These are phyloP conservation scores for Drosophila tani DNA, from an alignment of 1,140 invertebrate species.

Conservation along the genomic window DNA sequence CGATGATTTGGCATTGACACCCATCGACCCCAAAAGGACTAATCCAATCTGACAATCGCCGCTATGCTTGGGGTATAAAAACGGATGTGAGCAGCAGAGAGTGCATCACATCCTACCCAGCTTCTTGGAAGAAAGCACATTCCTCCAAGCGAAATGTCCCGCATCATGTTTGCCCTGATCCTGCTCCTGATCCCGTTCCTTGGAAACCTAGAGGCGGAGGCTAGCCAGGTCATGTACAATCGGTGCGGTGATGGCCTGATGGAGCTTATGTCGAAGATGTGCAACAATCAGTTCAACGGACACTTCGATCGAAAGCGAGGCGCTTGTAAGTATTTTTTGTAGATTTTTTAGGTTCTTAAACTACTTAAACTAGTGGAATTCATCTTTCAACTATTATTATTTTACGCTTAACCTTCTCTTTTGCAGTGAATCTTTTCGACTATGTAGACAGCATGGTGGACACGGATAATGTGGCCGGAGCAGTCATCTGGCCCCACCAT, in stretches of 20 bases:
- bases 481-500: slow-evolving; percentile 1
- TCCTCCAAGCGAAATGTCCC: neutral
- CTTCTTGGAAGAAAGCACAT: neutral
- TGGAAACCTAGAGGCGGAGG: neutral
- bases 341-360: too few relatives aligned
- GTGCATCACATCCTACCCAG: neutral
- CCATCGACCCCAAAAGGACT: slow-evolving; percentile 4
- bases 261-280: slow-evolving; percentile 2
- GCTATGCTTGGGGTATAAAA: neutral
- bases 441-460: slow-evolving; percentile 3
- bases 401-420: neutral
- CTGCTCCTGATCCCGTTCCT: neutral
- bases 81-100: neutral
- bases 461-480: neutral
- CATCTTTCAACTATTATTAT: too few relatives aligned
- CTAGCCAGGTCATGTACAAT: slow-evolving; percentile 1
- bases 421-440: slow-evolving; percentile 9
- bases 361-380: too few relatives aligned
- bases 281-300: slow-evolving; percentile 1
- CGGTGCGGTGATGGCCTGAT: slow-evolving; percentile 5
- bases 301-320: slow-evolving; percentile 6
- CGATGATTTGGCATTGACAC: slow-evolving; percentile 4
- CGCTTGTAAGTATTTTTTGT: neutral
- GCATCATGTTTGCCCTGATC: neutral
- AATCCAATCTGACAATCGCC: neutral